phyloP scores from a whole-genome alignment of 2,113 vertebrate genomes.

The Kryptolebias marmoratus region DNA sequence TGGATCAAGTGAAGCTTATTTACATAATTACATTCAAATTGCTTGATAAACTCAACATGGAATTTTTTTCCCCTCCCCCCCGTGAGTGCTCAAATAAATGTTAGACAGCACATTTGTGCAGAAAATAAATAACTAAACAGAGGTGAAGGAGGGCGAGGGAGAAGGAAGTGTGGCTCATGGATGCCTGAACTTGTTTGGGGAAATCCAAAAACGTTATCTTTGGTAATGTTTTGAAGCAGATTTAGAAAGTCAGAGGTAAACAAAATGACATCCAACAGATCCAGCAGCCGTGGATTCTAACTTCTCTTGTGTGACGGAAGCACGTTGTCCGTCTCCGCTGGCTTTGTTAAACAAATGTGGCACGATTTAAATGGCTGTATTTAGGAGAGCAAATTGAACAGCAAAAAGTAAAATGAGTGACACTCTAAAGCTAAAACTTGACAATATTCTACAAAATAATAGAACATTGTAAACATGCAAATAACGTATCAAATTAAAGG shows the following conservation, averaged over 20 bases:
- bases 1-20: conserved; percentile 62
- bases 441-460: neutral
- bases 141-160: conserved; percentile 29
- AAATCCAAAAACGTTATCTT: conserved; percentile 37
- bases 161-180: conserved; percentile 21
- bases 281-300: conserved; percentile 15
- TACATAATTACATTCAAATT: conserved; percentile 73
- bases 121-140: conserved; percentile 12
- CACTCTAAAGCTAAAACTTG: neutral
- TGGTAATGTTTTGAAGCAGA: conserved; percentile 52
- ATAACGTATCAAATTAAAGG: no score
- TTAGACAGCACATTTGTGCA: conserved; percentile 23
- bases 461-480: no score
- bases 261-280: conserved; percentile 34
- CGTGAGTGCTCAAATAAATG: conserved; percentile 33
- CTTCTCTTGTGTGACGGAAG: conserved; percentile 43
- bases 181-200: conserved; percentile 47
- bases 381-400: neutral
- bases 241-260: conserved; percentile 38
- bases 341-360: conserved; percentile 32
- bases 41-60: conserved; percentile 58
- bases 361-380: no score
- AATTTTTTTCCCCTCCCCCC: neutral
- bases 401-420: neutral
- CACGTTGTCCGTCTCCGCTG: conserved; percentile 11